Base-by-base conservation (phyloP, 2,113 vertebrate genomes). In the Platanista minor region DNA sequence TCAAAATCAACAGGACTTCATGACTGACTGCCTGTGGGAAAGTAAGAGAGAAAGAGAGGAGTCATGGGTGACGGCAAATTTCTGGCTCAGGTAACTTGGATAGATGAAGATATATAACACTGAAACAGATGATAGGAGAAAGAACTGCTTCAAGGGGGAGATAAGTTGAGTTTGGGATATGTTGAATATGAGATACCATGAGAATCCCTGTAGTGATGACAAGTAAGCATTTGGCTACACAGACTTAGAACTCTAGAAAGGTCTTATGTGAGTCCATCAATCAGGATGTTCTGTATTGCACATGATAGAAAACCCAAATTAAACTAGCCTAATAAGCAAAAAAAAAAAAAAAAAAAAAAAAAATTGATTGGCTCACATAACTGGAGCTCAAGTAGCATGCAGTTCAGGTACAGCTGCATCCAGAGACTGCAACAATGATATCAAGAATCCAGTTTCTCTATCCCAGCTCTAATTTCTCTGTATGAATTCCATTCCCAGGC, bases 321-420 rank as follows among this genome's bases (percentile, higher is more conserved):
- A 87, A 93, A 90, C 75, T 78, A 91, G 41, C 31, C 72, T 39
- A 96, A 80, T 39, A 96, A 80, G 8, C 46, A 62, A 91, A 85
- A 61, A 86, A 86, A 59, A 59, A 25, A 72, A 62, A 91, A 85
- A 61, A 86, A 86, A 59, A 59, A 25, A 72, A 66, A 11, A 31
- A 78, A 52, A 78, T 5, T 83, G 49, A 88, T 87, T 62, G 78
- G 54, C 27, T 83, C n/a, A 21, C 78, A 81, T 36, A 85, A 67
- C 20, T 49, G 18, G 21, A 85, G 41, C 54, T 88, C 75, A 75
- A 91, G 31, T 62, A 69, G 27, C 81, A 62, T 64, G 91, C 8
- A 93, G 12, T 69, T 80, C 64, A 81, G 31, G 27, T 49, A 85
- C 31, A 81, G 71, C 29, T 64, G 69, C 33, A 57, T 59, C 43